Conservation (phyloP, 2,113 vertebrate genomes). For the Urocynchramus pylzowi region DNA sequence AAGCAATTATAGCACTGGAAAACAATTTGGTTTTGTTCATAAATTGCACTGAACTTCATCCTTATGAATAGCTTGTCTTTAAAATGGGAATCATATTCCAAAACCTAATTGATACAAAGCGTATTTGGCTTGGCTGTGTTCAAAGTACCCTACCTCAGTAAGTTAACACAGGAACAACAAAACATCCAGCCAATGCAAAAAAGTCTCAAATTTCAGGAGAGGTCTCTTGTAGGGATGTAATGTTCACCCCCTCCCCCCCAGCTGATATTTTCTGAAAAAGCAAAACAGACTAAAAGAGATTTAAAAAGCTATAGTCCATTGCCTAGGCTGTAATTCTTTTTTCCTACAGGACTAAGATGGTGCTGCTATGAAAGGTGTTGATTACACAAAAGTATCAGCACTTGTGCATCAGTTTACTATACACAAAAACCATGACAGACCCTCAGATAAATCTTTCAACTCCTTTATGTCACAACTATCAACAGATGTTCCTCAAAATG, state of each 20-base stretch:
- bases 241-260: accelerated
- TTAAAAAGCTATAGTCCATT: background rate
- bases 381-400: background rate
- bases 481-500: background rate
- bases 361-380: background rate
- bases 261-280: background rate
- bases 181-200: background rate
- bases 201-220: background rate
- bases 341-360: background rate
- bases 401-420: background rate
- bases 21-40: background rate
- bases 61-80: background rate
- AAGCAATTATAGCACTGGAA: background rate
- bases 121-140: background rate
- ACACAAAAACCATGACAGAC: background rate
- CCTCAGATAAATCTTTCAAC: background rate
- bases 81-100: background rate
- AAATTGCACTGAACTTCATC: background rate
- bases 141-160: background rate
- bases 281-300: background rate
- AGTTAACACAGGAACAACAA: background rate
- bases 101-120: background rate
- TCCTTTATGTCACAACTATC: background rate
- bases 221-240: background rate
- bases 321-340: background rate